A percentile compares a stretch with the other conserved stretches of the same genome.
Evolutionary conservation across 2,113 vertebrate species (phyloP).

Genomic region (Nothocercus julius): DNA sequence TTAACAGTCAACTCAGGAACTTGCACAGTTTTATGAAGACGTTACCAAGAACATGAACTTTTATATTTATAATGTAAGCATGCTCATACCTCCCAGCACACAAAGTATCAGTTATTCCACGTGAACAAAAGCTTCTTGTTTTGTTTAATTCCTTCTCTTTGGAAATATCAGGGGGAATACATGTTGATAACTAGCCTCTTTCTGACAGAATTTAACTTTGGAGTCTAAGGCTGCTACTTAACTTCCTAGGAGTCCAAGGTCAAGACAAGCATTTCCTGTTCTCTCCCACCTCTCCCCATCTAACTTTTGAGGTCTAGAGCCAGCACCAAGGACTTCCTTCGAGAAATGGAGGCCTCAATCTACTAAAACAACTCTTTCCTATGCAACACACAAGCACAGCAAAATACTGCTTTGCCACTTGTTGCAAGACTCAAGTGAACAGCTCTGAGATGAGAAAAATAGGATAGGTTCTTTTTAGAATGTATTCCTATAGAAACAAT

Average conservation of each 20-base stretch:
- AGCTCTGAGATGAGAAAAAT: background rate
- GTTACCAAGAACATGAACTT: accelerated
- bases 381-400: background rate
- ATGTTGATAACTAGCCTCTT: background rate
- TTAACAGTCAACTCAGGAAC: background rate
- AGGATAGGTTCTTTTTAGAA: background rate
- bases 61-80: background rate
- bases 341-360: background rate
- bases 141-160: background rate
- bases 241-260: background rate
- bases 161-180: background rate
- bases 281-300: background rate
- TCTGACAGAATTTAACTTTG: background rate
- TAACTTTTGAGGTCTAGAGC: background rate
- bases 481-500: background rate
- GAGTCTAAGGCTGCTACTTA: background rate
- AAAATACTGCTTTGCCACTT: background rate
- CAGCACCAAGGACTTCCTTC: background rate
- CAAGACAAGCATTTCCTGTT: background rate
- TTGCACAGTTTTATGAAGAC: background rate
- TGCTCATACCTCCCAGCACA: background rate
- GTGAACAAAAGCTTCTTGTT: background rate
- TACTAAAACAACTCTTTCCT: background rate
- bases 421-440: background rate
- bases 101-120: background rate